Evolutionary conservation across 2,888 invertebrate genomes (phyloP).

Genomic region (Hipparchia sbordonii): DNA sequence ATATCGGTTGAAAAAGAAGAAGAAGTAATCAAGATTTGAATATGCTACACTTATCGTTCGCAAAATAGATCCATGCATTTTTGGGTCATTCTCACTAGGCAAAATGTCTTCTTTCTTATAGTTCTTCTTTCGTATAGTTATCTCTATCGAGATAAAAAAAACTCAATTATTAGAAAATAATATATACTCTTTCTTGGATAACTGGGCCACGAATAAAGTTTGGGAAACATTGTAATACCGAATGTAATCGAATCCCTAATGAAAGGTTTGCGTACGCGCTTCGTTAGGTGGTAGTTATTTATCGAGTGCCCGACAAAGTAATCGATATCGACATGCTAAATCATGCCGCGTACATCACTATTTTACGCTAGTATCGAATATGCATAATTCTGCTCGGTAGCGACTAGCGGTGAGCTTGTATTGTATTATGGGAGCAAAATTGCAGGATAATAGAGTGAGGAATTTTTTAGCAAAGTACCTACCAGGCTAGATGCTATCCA

Average conservation of each 20-base stretch:
- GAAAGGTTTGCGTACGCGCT: conserved; percentile 54
- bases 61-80: too few relatives aligned
- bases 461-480: neutral
- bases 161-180: neutral
- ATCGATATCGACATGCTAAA: conserved; percentile 68
- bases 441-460: neutral
- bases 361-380: conserved; percentile 40
- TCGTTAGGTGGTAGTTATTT: conserved; percentile 67
- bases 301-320: conserved; percentile 60
- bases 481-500: neutral
- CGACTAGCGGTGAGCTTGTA: neutral
- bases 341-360: conserved; percentile 55
- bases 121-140: too few relatives aligned
- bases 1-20: too few relatives aligned
- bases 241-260: conserved; percentile 68
- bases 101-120: too few relatives aligned
- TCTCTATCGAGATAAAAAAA: neutral
- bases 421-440: conserved; percentile 14
- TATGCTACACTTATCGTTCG: too few relatives aligned
- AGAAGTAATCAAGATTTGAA: too few relatives aligned
- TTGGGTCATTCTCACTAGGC: too few relatives aligned
- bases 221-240: conserved; percentile 33
- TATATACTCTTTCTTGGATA: neutral
- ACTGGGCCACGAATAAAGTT: neutral
- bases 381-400: conserved; percentile 20